A percentile compares a stretch with the other conserved stretches of the same genome.
Evolutionary conservation across 2,113 vertebrate genomes (phyloP).

Genomic region (Chauna torquata): DNA sequence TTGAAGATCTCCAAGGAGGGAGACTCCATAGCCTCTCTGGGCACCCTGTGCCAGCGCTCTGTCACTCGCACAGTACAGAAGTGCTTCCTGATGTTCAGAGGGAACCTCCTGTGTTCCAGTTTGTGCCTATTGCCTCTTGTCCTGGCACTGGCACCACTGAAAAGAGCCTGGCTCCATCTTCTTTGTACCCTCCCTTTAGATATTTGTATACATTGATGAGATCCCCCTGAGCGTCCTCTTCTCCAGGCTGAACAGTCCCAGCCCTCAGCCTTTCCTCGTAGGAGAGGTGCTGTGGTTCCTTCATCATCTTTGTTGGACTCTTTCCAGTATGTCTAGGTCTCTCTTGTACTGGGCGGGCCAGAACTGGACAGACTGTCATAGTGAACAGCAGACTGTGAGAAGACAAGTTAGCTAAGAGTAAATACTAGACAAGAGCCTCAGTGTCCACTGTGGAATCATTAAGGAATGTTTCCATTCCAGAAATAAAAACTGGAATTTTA

Average conservation of each 20-base stretch:
- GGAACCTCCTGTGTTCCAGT: too few species aligned
- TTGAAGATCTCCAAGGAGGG: background rate
- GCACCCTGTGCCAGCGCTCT: too few species aligned
- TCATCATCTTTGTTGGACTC: background rate
- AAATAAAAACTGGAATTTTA: background rate
- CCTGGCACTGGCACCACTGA: too few species aligned
- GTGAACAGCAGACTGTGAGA: background rate
- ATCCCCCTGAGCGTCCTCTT: too few species aligned
- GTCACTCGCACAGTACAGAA: too few species aligned
- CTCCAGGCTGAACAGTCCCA: too few species aligned
- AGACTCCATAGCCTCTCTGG: background rate
- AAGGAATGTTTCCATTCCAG: background rate
- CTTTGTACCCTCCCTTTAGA: too few species aligned
- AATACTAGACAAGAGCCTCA: background rate
- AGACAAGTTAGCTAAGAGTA: fast-evolving
- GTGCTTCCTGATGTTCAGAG: too few species aligned
- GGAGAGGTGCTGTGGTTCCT: too few species aligned
- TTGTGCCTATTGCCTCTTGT: too few species aligned
- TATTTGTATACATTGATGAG: too few species aligned
- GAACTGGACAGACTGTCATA: fast-evolving
- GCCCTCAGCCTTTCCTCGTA: too few species aligned
- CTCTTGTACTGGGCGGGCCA: background rate
- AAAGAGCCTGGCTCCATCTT: background rate
- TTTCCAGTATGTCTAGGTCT: background rate
- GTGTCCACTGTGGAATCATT: background rate